Evolutionary conservation across 1,140 invertebrate genomes (phyloP), one percentile per base, ranked within the genome.

Genomic region (Pemphigus obesinymphae): DNA sequence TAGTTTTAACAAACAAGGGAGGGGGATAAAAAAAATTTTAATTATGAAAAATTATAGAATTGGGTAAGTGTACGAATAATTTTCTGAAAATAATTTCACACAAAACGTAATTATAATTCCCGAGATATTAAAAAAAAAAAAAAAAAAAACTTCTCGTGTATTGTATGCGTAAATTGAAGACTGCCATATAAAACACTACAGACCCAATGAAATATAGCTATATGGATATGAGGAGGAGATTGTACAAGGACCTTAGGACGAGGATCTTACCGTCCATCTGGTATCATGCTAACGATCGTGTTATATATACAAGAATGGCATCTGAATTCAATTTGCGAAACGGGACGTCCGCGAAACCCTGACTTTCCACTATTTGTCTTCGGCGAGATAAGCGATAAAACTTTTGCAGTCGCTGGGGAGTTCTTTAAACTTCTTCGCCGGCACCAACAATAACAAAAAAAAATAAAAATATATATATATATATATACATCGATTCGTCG

Each of bases 281-380:
- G 23, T n/a, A n/a, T n/a, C 72, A 53, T 75, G 45, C 48, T 58
- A 78, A 78, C 50, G 50, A 78, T 58, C 48, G 23, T 58, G 50
- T 40, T 40, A 55, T 78, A n/a, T n/a, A 58, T 58, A 78, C 34
- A 58, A 58, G 31, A 58, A 55, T 37, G 50, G 53, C 73, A 58
- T 78, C 34, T 78, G 34, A 78, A 78, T 78, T 78, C 73, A 78
- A 78, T 78, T 78, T 78, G 31, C 73, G 31, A 58, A 58, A 58
- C 73, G 31, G n/a, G n/a, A 37, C 50, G 73, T 78, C 73, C 73
- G 20, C 43, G n/a, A 23, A 78, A 78, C 50, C 13, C 73, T 58
- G 48, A 37, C 48, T 58, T 55, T 58, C 50, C n/a, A 55, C n/a
- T 58, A 58, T 78, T 78, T 78, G 73, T 78, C 50, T 78, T 78